These are phyloP conservation scores for Solenopsis invicta DNA, from an alignment of 1,140 invertebrate genomes.

Conservation along the genomic window DNA sequence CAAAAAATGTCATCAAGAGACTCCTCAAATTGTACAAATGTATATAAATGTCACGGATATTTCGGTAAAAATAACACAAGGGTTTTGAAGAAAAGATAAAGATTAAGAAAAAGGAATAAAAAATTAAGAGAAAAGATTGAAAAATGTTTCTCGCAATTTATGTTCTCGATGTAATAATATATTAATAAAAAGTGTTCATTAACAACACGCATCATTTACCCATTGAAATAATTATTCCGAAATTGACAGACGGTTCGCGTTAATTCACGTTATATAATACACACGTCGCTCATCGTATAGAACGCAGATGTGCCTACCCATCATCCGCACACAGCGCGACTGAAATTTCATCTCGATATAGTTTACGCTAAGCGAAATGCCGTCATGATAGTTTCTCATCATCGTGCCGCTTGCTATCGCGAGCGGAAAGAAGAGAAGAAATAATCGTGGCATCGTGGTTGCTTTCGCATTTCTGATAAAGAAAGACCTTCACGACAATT, in stretches of 20 bases:
- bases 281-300: conserved; percentile 63
- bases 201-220: background rate
- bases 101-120: no score
- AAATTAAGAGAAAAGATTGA: background rate
- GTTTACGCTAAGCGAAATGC: conserved; percentile 53
- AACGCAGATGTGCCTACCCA: conserved; percentile 49
- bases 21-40: conserved; percentile 6
- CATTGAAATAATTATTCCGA: conserved; percentile 35
- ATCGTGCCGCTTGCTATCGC: background rate
- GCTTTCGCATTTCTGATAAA: background rate
- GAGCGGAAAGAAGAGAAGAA: background rate
- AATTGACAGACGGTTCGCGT: conserved; percentile 16
- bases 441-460: conserved; percentile 5
- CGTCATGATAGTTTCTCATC: conserved; percentile 17
- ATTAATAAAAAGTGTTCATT: conserved; percentile 20
- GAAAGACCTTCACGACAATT: background rate
- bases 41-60: conserved; percentile 19
- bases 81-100: background rate
- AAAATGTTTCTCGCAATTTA: background rate
- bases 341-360: conserved; percentile 80
- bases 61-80: background rate
- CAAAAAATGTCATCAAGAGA: conserved; percentile 37
- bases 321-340: conserved; percentile 22
- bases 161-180: background rate
- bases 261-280: conserved; percentile 49